phyloP scores from a whole-genome alignment of 2,113 vertebrate species.

The Syngnathoides biaculeatus region DNA sequence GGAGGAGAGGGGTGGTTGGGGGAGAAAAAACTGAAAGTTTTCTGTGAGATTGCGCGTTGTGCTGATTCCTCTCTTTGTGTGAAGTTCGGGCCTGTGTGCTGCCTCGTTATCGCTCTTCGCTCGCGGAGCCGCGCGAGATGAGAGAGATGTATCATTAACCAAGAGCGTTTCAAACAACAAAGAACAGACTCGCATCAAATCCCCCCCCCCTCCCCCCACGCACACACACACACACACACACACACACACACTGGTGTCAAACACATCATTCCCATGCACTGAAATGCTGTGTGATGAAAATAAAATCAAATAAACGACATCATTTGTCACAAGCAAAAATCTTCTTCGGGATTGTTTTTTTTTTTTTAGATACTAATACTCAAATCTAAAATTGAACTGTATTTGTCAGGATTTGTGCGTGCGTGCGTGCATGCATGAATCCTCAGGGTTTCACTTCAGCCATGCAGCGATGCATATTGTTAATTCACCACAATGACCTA shows the following conservation, averaged over 20 bases:
- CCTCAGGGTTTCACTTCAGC: slow-evolving; percentile 41
- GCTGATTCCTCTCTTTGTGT: slow-evolving; percentile 51
- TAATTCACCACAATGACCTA: slow-evolving; percentile 64
- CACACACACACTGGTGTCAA: slow-evolving; percentile 29
- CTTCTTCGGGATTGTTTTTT: slow-evolving; percentile 26
- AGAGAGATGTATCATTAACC: slow-evolving; percentile 63
- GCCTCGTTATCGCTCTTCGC: slow-evolving; percentile 59
- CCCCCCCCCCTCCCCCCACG: slow-evolving; percentile 54
- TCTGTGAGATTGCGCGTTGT: slow-evolving; percentile 27
- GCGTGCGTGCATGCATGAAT: slow-evolving; percentile 7
- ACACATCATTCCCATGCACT: slow-evolving; percentile 39
- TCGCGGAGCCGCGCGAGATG: slow-evolving; percentile 41
- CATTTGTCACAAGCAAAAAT: slow-evolving; percentile 46
- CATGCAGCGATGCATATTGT: slow-evolving; percentile 60
- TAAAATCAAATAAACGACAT: slow-evolving; percentile 39
- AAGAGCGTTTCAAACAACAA: slow-evolving; percentile 62
- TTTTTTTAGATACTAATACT: slow-evolving; percentile 22
- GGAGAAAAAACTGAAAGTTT: slow-evolving; percentile 45
- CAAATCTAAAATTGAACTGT: slow-evolving; percentile 51
- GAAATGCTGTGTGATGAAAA: slow-evolving; percentile 28
- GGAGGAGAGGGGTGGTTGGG: slow-evolving; percentile 18
- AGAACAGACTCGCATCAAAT: slow-evolving; percentile 56
- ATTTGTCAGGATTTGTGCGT: slow-evolving; percentile 31
- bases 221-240: slow-evolving; percentile 8
- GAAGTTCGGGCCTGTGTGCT: slow-evolving; percentile 57